Evolutionary conservation across 2,113 vertebrate genomes (phyloP), one percentile per base, ranked within the genome.

Genomic region (Etia nguti): DNA sequence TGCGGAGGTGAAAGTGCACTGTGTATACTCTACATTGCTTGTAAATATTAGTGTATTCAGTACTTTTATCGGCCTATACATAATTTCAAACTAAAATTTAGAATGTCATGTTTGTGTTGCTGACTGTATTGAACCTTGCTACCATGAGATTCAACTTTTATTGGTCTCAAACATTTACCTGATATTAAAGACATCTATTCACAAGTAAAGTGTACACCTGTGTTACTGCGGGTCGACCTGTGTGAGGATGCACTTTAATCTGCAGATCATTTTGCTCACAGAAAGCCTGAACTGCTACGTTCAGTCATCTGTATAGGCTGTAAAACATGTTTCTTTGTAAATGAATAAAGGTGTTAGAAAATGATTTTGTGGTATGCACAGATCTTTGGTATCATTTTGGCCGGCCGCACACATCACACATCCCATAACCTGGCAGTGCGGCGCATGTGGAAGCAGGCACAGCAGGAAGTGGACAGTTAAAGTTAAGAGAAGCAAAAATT

Each of bases 361-460:
- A 24, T 43, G 65, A 24, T 43, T 70, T 36, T 65, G 29, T 0
- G 36, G 4, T 4, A 2, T 43, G 10, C 41, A 43, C 62, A 70
- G 36, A 9, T 70, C 13, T 70, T 1, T 70, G 65, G 65, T 24
- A 6, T 70, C 3, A 26, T 43, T 43, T 4, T 3, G 8, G 2
- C 36, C 0, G n/a, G 43, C 4, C 4, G n/a, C n/a, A 0, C 36
- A 24, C 8, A 2, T 24, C 12, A 15, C 29, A 20, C 36, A 1
- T 16, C n/a, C 36, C 15, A 2, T 68, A 68, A 68, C 11, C 36
- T 13, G n/a, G n/a, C 62, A 59, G 57, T 31, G 57, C n/a, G n/a
- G n/a, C n/a, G n/a, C n/a, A n/a, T n/a, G n/a, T n/a, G n/a, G n/a
- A n/a, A n/a, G n/a, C n/a, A n/a, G n/a, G n/a, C n/a, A n/a, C n/a